These are phyloP conservation scores for Apomyelois bistriatella DNA, from an alignment of 2,888 invertebrate species.

Conservation along the genomic window DNA sequence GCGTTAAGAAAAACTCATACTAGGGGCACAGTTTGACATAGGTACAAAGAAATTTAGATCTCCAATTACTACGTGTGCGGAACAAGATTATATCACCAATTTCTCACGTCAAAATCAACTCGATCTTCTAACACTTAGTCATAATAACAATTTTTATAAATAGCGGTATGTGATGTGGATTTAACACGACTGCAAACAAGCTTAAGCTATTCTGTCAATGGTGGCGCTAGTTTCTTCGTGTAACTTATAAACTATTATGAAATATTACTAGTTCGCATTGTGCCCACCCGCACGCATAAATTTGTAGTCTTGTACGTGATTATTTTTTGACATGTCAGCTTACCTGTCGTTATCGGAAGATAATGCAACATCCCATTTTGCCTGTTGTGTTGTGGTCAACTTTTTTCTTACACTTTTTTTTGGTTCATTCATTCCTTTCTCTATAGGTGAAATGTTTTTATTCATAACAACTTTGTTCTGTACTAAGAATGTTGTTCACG, in stretches of 20 bases:
- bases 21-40: too few species aligned
- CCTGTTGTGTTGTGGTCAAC: slow-evolving; percentile 13
- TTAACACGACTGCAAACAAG: slow-evolving; percentile 22
- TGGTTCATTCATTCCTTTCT: slow-evolving; percentile 11
- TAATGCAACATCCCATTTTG: slow-evolving; percentile 24
- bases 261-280: not conserved
- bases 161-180: slow-evolving; percentile 19
- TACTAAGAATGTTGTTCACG: slow-evolving; percentile 11
- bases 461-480: slow-evolving; percentile 1
- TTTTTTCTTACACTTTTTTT: slow-evolving; percentile 14
- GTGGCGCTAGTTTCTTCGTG: not conserved
- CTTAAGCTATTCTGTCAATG: not conserved
- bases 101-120: slow-evolving; percentile 63
- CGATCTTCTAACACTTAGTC: slow-evolving; percentile 45
- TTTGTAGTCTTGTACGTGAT: slow-evolving; percentile 43
- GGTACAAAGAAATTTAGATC: too few species aligned
- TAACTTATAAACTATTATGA: not conserved
- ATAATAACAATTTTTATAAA: slow-evolving; percentile 25
- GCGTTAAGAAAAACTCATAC: too few species aligned
- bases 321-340: slow-evolving; percentile 33
- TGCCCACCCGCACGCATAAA: not conserved
- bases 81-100: slow-evolving; percentile 9
- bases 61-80: not conserved
- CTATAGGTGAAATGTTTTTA: not conserved
- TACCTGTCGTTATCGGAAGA: slow-evolving; percentile 34